Evolutionary conservation across 2,797 vertebrate species (phyloP).

Genomic region (Buphagus erythrorhynchus): DNA sequence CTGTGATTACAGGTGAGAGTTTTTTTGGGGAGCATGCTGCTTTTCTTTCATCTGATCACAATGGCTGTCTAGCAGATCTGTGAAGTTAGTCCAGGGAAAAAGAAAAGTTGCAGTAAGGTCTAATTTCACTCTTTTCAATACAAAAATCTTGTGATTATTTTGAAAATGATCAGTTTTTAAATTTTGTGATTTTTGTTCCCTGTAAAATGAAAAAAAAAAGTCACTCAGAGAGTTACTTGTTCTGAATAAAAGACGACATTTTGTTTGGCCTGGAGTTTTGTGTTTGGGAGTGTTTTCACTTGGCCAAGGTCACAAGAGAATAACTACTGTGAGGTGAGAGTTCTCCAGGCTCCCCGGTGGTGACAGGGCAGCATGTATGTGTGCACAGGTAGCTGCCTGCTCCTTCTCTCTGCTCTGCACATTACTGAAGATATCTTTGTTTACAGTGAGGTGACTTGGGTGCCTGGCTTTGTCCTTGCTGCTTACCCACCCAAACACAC

Average conservation of each 20-base stretch:
- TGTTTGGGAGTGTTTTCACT: background rate
- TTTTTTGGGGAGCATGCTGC: background rate
- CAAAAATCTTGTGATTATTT: background rate
- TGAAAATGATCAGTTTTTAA: background rate
- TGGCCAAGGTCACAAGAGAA: background rate
- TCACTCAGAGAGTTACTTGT: background rate
- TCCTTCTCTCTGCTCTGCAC: background rate
- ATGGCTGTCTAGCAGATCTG: background rate
- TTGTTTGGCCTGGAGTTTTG: background rate
- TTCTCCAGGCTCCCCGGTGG: background rate
- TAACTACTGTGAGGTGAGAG: background rate
- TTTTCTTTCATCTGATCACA: background rate
- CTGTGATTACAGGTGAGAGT: background rate
- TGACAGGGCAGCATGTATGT: background rate
- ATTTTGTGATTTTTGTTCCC: background rate
- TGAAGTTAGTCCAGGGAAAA: background rate
- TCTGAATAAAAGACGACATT: background rate
- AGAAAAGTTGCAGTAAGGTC: background rate
- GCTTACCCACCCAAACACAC: slow-evolving; percentile 26
- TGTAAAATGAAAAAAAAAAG: background rate
- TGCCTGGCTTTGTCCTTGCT: background rate
- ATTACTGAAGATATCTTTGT: background rate
- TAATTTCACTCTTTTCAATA: background rate
- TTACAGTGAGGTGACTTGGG: background rate
- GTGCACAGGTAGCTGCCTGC: fast-evolving